These are phyloP conservation scores for Sus scrofa DNA, from an alignment of 2,113 vertebrate species.

Conservation along the genomic window T2T-Sscrofa CM000812.6:178839001-178839500, in stretches of 20 bases:
- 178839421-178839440: background rate
- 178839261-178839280: background rate
- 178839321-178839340: background rate
- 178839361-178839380: background rate
- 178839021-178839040: background rate
- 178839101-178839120: background rate
- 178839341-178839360: background rate
- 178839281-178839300: background rate
- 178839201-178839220: background rate
- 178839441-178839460: background rate
- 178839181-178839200: background rate
- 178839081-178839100: background rate
- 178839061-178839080: background rate
- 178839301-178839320: background rate
- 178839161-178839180: background rate
- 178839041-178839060: conserved; percentile 30
- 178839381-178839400: fast-evolving
- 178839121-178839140: background rate
- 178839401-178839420: background rate
- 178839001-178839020: background rate
- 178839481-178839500: background rate
- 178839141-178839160: background rate
- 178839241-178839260: background rate
- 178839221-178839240: background rate
- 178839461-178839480: background rate